These are phyloP conservation scores for Rhyzopertha dominica DNA, from an alignment of 1,140 invertebrate genomes.

Conservation along the genomic window DNA sequence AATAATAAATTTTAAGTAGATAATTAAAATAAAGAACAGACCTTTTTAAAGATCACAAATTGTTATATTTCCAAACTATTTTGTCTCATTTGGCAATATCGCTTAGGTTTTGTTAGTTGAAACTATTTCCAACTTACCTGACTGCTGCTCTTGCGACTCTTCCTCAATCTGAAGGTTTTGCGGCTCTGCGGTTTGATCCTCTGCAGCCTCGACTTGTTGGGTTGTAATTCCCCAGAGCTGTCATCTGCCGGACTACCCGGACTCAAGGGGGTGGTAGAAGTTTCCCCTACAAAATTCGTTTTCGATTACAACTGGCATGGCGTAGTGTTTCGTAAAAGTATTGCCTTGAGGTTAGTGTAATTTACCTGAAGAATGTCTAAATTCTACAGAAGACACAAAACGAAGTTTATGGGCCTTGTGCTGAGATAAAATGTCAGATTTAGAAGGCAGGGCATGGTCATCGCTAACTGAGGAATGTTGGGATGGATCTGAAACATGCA, in stretches of 20 bases:
- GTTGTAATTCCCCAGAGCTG: constrained; percentile 56
- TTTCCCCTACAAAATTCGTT: constrained; percentile 54
- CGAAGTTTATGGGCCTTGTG: constrained; percentile 66
- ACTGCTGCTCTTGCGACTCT: constrained; percentile 61
- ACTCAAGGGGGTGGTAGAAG: constrained; percentile 65
- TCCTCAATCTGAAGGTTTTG: constrained; percentile 85
- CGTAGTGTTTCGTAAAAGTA: background rate
- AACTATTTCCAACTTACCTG: constrained; percentile 43
- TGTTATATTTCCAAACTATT: too few species aligned
- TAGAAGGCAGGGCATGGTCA: constrained; percentile 49
- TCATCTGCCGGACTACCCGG: constrained; percentile 66
- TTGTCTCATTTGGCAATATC: too few species aligned
- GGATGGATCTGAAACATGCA: constrained; percentile 56
- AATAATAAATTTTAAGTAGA: too few species aligned
- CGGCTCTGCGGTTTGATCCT: constrained; percentile 89
- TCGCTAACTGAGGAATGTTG: constrained; percentile 53
- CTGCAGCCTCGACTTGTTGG: constrained; percentile 74
- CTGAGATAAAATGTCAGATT: constrained; percentile 52
- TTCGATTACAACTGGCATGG: background rate
- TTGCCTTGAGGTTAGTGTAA: too few species aligned
- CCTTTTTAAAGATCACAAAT: too few species aligned
- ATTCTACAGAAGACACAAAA: constrained; percentile 71
- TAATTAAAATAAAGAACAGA: too few species aligned
- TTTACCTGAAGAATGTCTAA: constrained; percentile 67
- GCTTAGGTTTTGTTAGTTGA: too few species aligned